A percentile compares a stretch with the other conserved stretches of the same genome.
Conservation (phyloP, 2,888 invertebrate species). For the Zaprionus bogoriensis region DNA sequence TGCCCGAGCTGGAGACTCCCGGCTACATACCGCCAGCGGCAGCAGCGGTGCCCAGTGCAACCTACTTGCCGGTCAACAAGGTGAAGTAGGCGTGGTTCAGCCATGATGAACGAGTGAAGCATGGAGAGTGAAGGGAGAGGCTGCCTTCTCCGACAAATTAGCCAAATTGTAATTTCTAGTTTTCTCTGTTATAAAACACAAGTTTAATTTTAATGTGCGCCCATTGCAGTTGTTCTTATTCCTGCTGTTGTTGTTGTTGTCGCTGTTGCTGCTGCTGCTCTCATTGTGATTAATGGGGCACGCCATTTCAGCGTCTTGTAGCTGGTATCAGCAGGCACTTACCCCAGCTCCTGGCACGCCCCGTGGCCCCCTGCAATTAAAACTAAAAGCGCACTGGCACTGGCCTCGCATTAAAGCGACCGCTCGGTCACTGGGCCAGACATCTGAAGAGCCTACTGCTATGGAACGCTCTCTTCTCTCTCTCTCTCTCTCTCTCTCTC, state of each 20-base stretch:
- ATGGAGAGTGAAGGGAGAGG: neutral
- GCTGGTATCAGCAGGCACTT: conserved; percentile 51
- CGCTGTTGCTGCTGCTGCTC: neutral
- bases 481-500: neutral
- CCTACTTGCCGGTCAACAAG: conserved; percentile 62
- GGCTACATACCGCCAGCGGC: conserved; percentile 45
- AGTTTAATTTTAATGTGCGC: conserved; percentile 64
- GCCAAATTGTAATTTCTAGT: conserved; percentile 64
- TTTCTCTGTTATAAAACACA: conserved; percentile 59
- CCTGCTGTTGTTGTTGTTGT: conserved; percentile 6
- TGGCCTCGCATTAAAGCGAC: conserved; percentile 47
- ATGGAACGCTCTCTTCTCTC: no score
- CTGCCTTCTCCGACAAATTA: conserved; percentile 40
- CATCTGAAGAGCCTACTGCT: conserved; percentile 4
- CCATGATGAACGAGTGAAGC: neutral
- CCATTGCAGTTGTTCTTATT: conserved; percentile 16
- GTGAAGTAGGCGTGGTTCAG: conserved; percentile 40
- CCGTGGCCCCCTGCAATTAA: conserved; percentile 50
- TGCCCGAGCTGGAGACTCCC: conserved; percentile 49
- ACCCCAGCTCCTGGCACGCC: conserved; percentile 1
- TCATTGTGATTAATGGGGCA: conserved; percentile 60
- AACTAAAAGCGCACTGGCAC: conserved; percentile 65
- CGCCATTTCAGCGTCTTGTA: conserved; percentile 46
- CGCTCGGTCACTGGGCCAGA: conserved; percentile 9
- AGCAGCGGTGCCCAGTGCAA: conserved; percentile 39